Base-by-base conservation (phyloP, 2,888 invertebrate species). In the Helobdella robusta region DNA sequence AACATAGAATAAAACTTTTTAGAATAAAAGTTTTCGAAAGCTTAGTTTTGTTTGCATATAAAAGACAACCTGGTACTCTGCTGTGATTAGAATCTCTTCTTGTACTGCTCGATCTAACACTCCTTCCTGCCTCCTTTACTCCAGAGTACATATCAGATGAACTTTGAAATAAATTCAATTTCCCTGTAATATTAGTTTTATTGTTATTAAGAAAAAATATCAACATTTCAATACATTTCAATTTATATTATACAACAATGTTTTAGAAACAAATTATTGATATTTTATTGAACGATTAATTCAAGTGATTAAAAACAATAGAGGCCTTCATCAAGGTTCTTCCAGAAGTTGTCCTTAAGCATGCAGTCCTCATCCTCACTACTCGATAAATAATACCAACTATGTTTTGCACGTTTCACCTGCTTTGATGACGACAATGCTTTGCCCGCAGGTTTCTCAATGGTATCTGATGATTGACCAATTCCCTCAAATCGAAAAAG, bases 261-360 rank as follows among this genome's bases (percentile, higher is more conserved):
- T n/a, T n/a, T n/a, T n/a, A n/a, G n/a, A n/a, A n/a, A n/a, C n/a
- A n/a, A n/a, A n/a, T n/a, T n/a, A n/a, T n/a, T n/a, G n/a, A n/a
- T n/a, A n/a, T n/a, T n/a, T n/a, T n/a, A n/a, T n/a, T n/a, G n/a
- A n/a, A n/a, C n/a, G n/a, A n/a, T n/a, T n/a, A n/a, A n/a, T n/a
- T n/a, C n/a, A n/a, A n/a, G n/a, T n/a, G 44, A 40, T 15, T 15
- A 40, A 40, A 40, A 15, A 40, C 11, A 8, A 52, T n/a, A 54
- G 5, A 1, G 28, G 50, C 62, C 77, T 59, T 76, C 74, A 68
- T 77, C 76, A 18, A 77, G 72, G 64, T 78, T 77, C 63, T 75
- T 75, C 76, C 76, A 78, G 70, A 78, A 78, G 2, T 74, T 74
- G 68, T 78, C 76, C 66, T 75, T 76, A 25, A 74, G 71, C 20